Evolutionary conservation across 2,113 vertebrate species (phyloP).

Genomic region (Pontoporia blainvillei): DNA sequence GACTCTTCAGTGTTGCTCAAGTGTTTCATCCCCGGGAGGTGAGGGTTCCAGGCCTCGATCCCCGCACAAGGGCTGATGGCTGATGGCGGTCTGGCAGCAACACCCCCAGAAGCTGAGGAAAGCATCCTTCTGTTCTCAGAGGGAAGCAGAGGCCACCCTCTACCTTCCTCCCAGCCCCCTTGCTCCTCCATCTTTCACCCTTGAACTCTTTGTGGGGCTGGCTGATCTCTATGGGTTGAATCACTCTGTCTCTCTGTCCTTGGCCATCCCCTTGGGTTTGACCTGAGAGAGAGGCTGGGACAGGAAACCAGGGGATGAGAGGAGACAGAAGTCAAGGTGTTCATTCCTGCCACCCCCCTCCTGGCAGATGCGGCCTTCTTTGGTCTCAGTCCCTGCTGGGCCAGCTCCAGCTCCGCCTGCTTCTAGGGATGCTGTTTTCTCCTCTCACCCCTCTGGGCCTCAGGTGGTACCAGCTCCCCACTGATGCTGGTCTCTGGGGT

Average conservation of each 20-base stretch:
- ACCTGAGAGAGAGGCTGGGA: not conserved
- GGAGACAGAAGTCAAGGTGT: not conserved
- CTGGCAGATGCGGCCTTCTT: not conserved
- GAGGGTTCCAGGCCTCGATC: not conserved
- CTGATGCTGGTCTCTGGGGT: not conserved
- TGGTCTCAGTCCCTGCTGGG: not conserved
- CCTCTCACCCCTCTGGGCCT: not conserved
- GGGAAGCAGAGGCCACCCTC: not conserved
- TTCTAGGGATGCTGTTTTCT: too few species aligned
- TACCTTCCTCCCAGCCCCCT: rapidly evolving
- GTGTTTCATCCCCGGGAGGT: not conserved
- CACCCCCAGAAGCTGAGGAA: not conserved
- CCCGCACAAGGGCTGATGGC: not conserved
- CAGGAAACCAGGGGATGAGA: not conserved
- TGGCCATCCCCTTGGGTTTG: not conserved
- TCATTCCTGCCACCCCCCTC: not conserved
- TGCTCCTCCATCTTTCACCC: not conserved
- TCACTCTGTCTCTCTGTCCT: not conserved
- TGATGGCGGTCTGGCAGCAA: not conserved
- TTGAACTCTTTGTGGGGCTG: not conserved
- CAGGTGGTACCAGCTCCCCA: not conserved
- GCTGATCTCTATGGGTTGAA: not conserved
- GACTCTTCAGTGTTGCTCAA: not conserved
- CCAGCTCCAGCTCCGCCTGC: not conserved
- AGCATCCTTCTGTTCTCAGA: not conserved